Evolutionary conservation across 2,888 invertebrate genomes (phyloP).

Genomic region (Pomacea canaliculata): DNA sequence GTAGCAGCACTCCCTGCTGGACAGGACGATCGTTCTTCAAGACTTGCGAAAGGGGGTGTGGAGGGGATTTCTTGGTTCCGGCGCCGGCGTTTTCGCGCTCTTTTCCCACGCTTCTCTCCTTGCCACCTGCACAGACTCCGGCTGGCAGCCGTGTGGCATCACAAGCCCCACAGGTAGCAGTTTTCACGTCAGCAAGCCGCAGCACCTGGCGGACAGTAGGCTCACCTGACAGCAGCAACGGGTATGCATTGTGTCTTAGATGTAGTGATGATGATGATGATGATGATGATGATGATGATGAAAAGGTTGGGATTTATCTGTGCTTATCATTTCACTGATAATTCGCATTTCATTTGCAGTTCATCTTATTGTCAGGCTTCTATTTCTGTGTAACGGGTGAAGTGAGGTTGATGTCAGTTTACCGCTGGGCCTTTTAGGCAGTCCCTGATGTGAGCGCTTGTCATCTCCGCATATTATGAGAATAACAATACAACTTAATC

Average conservation of each 20-base stretch:
- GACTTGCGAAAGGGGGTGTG: not conserved
- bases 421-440: too few relatives aligned
- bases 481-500: too few relatives aligned
- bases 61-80: not conserved
- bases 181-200: not conserved
- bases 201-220: not conserved
- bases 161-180: not conserved
- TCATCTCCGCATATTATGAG: too few relatives aligned
- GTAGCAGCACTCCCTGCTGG: not conserved
- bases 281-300: too few relatives aligned
- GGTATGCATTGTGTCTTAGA: not conserved
- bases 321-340: too few relatives aligned
- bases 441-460: too few relatives aligned
- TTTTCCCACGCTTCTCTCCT: constrained; percentile 17
- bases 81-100: not conserved
- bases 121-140: constrained; percentile 3
- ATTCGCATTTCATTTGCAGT: too few relatives aligned
- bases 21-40: constrained; percentile 7
- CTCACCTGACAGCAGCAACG: not conserved
- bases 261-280: too few relatives aligned
- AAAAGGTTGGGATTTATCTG: too few relatives aligned
- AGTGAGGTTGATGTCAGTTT: too few relatives aligned
- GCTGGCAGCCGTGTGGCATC: not conserved
- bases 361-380: too few relatives aligned
- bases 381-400: too few relatives aligned